Evolutionary conservation across 92 coral and sea anemone genomes (phyloP), one percentile per base, ranked within the genome.

Genomic region (Zoanthus gigantus): DNA sequence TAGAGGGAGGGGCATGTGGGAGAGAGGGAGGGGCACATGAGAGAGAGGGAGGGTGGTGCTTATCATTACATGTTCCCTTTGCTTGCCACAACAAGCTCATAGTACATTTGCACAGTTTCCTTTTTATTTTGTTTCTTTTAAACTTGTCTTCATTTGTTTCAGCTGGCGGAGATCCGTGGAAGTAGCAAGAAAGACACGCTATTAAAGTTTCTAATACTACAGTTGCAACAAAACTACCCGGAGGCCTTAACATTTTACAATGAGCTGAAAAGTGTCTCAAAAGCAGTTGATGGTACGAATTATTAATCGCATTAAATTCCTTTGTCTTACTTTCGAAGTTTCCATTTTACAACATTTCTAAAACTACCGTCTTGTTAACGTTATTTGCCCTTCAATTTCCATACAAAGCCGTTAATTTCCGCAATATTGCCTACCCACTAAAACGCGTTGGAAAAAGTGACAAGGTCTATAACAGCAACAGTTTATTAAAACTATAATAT

Each of bases 161-260:
- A 96, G 99, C 82, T 96, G 83, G 94, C 95, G 16, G 99, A 96
- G 69, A 93, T 96, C 60, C 95, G 99, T 10, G 99, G 98, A 4
- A 90, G 88, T 23, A 90, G 91, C 80, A 96, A 92, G 92, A 95
- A 89, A 74, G 89, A 93, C 88, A 96, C 93, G 2, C 84, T 93
- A 28, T 72, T 96, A 74, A 93, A 90, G 77, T 96, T 92, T 88
- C 87, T 96, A 7, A 88, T 96, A 46, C 87, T 75, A 28, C 95
- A 93, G 77, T 88, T 96, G 16, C 92, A 91, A 54, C 79, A 92
- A 58, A 78, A 91, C 34, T 72, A 92, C 47, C 94, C 95, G 6
- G 99, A 95, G 17, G 71, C 94, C 0, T 71, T 96, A 69, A 50
- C 89, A 28, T 86, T 96, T 77, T 63, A 91, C 9, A 88, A 84